Conservation (phyloP, 2,797 vertebrate species). For the Tragopan temminckii region DNA sequence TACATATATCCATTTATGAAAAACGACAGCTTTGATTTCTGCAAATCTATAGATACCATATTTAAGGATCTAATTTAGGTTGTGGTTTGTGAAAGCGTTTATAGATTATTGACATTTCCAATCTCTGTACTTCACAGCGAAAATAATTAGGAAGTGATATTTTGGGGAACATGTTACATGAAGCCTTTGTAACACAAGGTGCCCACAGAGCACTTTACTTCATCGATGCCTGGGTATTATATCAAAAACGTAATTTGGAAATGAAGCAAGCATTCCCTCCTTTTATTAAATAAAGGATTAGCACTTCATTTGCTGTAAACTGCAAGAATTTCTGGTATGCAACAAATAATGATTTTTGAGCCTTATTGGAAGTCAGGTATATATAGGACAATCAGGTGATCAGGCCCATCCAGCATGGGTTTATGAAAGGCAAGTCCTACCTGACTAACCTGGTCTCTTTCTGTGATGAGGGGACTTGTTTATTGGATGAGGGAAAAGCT, state of each 20-base stretch:
- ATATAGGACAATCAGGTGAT: neutral
- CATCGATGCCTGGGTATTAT: slow-evolving; percentile 25
- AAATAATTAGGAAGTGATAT: slow-evolving; percentile 73
- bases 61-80: slow-evolving; percentile 70
- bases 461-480: neutral
- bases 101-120: slow-evolving; percentile 75
- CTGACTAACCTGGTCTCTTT: neutral
- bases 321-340: slow-evolving; percentile 2
- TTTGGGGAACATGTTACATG: slow-evolving; percentile 47
- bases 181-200: slow-evolving; percentile 46
- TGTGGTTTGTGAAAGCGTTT: slow-evolving; percentile 57
- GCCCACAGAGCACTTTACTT: slow-evolving; percentile 26
- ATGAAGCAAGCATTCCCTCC: slow-evolving; percentile 2
- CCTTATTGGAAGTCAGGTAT: neutral
- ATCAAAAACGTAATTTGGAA: slow-evolving; percentile 66
- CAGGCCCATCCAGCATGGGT: neutral
- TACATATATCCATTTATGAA: neutral
- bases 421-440: neutral
- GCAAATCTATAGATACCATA: slow-evolving; percentile 59
- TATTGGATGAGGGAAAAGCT: neutral
- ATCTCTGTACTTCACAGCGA: slow-evolving; percentile 39
- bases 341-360: neutral
- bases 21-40: slow-evolving; percentile 52
- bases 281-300: slow-evolving; percentile 73
- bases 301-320: slow-evolving; percentile 54